phyloP scores from a whole-genome alignment of 2,888 invertebrate genomes.

The Creontiades dilutus region DNA sequence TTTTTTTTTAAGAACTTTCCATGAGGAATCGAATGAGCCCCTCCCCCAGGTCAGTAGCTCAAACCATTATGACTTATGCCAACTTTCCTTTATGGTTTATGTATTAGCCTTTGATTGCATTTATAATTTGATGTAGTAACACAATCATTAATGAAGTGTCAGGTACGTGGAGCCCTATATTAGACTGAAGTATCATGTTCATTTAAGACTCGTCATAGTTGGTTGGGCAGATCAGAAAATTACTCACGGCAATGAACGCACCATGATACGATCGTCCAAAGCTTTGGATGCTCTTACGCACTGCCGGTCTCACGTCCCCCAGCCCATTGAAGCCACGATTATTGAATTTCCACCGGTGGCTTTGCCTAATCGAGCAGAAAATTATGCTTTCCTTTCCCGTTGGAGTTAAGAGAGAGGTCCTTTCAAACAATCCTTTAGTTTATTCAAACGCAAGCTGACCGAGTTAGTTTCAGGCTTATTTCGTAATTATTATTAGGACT shows the following conservation, averaged over 20 bases:
- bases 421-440: neutral
- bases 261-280: neutral
- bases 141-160: too few species aligned
- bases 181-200: too few species aligned
- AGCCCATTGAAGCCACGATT: conserved; percentile 8
- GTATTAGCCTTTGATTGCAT: too few species aligned
- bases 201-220: neutral
- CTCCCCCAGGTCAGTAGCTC: too few species aligned
- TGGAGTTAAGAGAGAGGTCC: conserved; percentile 10
- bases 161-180: too few species aligned
- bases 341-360: conserved; percentile 2
- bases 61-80: too few species aligned
- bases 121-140: too few species aligned
- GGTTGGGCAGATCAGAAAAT: neutral
- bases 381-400: conserved; percentile 1
- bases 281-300: conserved; percentile 28
- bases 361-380: conserved; percentile 53
- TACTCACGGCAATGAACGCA: neutral
- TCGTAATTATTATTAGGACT: neutral
- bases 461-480: too few species aligned
- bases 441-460: neutral
- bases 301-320: neutral
- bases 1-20: too few species aligned
- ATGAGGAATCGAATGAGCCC: too few species aligned
- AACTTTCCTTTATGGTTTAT: too few species aligned